These are phyloP conservation scores for Rhodinocichla rosea DNA, from an alignment of 2,113 vertebrate species.

Conservation along the genomic window DNA sequence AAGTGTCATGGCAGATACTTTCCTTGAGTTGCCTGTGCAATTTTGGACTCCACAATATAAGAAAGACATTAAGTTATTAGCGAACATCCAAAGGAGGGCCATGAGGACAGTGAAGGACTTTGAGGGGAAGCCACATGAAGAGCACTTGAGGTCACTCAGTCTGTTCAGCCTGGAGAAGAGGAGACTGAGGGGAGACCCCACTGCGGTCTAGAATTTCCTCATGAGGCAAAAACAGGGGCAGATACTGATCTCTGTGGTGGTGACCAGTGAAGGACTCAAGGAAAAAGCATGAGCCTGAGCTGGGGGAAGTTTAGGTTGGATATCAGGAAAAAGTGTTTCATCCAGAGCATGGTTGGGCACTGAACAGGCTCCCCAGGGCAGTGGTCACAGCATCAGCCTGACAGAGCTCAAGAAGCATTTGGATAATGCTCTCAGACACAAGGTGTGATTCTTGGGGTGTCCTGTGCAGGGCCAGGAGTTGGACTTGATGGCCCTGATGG, in stretches of 20 bases:
- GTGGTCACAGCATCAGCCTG: background rate
- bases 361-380: background rate
- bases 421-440: background rate
- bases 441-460: background rate
- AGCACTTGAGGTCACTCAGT: background rate
- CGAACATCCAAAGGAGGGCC: background rate
- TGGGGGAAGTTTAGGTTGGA: background rate
- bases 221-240: background rate
- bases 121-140: background rate
- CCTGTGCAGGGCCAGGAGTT: background rate
- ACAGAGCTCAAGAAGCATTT: background rate
- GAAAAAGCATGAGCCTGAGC: background rate
- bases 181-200: background rate
- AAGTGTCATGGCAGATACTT: background rate
- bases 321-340: background rate
- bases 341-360: fast-evolving
- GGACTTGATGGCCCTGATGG: background rate
- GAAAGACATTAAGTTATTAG: background rate
- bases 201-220: background rate
- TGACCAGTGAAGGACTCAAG: background rate
- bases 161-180: background rate
- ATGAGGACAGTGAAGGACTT: background rate
- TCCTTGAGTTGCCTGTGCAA: background rate
- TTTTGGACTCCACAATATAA: background rate
- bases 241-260: background rate